phyloP scores from a whole-genome alignment of 2,888 invertebrate genomes.

The Platerodrilus igneus region DNA sequence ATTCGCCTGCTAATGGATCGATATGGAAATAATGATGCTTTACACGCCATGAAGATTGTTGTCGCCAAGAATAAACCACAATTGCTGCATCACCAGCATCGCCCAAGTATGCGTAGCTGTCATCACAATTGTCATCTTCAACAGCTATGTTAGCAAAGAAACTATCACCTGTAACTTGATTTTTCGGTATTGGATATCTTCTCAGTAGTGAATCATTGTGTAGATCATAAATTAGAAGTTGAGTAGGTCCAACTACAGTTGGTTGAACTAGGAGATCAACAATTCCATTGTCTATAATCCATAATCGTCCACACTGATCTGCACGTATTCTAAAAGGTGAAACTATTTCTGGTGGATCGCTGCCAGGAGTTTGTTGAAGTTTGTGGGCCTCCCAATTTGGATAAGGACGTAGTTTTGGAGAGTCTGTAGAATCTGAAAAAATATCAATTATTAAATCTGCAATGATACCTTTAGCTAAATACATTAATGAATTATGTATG shows the following conservation, averaged over 20 bases:
- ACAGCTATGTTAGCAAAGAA: conserved; percentile 73
- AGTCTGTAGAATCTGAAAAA: conserved; percentile 59
- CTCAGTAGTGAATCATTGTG: conserved; percentile 65
- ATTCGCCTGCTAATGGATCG: conserved; percentile 66
- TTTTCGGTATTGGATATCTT: conserved; percentile 59
- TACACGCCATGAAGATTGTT: conserved; percentile 69
- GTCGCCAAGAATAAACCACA: conserved; percentile 71
- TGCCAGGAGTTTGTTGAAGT: conserved; percentile 45
- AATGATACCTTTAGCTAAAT: too few relatives aligned
- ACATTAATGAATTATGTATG: too few relatives aligned
- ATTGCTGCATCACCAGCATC: conserved; percentile 66
- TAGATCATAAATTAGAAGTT: conserved; percentile 68
- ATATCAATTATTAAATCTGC: conserved; percentile 11
- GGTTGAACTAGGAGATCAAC: conserved; percentile 55
- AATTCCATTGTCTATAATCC: conserved; percentile 74
- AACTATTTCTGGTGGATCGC: conserved; percentile 60
- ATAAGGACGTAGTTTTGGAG: conserved; percentile 70
- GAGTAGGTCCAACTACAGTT: conserved; percentile 54
- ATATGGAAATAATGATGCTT: conserved; percentile 53
- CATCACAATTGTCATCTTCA: conserved; percentile 68
- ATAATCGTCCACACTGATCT: conserved; percentile 71
- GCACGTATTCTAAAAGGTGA: conserved; percentile 70
- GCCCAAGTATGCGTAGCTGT: conserved; percentile 67
- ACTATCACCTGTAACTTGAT: conserved; percentile 63
- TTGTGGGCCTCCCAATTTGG: conserved; percentile 77